A percentile compares a stretch with the other conserved stretches of the same genome.
Conservation (phyloP, 1,140 invertebrate genomes). For the Brachystomella parvula region DNA sequence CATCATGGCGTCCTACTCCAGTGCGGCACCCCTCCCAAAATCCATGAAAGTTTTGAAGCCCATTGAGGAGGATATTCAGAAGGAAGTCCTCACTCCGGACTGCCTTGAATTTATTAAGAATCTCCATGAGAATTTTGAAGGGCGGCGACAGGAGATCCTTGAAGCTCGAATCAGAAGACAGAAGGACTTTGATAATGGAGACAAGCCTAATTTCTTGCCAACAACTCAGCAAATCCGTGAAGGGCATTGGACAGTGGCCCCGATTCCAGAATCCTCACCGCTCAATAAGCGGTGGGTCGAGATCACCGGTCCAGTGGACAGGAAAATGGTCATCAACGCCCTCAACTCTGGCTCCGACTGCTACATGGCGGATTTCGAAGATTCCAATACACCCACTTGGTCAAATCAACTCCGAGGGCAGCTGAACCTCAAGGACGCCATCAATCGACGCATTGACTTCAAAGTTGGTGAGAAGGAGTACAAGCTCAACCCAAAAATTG, state of each 20-base stretch:
- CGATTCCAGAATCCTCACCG: constrained; percentile 22
- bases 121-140: constrained; percentile 29
- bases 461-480: constrained; percentile 31
- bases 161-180: constrained; percentile 18
- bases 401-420: constrained; percentile 45
- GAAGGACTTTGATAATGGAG: constrained; percentile 22
- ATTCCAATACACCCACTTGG: constrained; percentile 47
- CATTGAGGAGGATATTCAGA: constrained; percentile 7
- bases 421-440: constrained; percentile 44
- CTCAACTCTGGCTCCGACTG: constrained; percentile 38
- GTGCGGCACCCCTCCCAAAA: not conserved
- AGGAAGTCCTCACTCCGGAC: constrained; percentile 21
- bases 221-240: constrained; percentile 24
- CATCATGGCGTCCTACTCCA: constrained; percentile 11
- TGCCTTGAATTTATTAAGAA: constrained; percentile 27
- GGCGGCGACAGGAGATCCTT: constrained; percentile 17
- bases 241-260: constrained; percentile 20
- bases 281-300: constrained; percentile 41
- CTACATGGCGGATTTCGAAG: constrained; percentile 46
- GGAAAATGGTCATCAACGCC: constrained; percentile 45
- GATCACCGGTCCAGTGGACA: constrained; percentile 44
- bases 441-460: constrained; percentile 42
- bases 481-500: constrained; percentile 25
- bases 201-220: constrained; percentile 22
- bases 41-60: constrained; percentile 6